Conservation (phyloP, 2,113 vertebrate species). For the Spea multiplicata region DNA sequence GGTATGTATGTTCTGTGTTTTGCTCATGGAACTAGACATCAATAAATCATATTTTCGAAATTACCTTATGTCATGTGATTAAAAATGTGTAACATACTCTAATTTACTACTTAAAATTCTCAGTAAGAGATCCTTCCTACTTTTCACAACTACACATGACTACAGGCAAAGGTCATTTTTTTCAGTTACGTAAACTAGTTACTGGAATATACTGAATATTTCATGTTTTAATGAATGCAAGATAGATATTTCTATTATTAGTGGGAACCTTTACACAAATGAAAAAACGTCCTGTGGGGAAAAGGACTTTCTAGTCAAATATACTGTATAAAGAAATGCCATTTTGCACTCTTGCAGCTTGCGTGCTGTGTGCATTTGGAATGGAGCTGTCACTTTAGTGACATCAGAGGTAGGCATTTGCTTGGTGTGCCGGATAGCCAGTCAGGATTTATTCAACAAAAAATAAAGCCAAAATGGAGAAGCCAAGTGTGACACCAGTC, state of each 20-base stretch:
- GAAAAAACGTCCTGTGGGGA: too few relatives aligned
- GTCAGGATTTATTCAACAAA: too few relatives aligned
- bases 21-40: neutral
- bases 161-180: constrained; percentile 3
- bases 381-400: too few relatives aligned
- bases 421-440: too few relatives aligned
- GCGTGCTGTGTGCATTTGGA: too few relatives aligned
- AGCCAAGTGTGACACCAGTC: too few relatives aligned
- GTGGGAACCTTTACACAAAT: neutral
- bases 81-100: constrained; percentile 14
- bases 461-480: too few relatives aligned
- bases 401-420: too few relatives aligned
- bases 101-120: constrained; percentile 11
- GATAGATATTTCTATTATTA: neutral
- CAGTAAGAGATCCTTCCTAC: neutral
- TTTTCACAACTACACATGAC: neutral
- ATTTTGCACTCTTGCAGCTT: too few relatives aligned
- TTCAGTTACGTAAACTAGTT: neutral
- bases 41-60: constrained; percentile 1
- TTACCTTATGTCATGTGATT: constrained; percentile 19
- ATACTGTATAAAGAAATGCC: too few relatives aligned
- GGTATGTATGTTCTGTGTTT: neutral
- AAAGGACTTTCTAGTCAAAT: too few relatives aligned
- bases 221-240: neutral
- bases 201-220: constrained; percentile 1